Percentiles rank a stretch among this genome's conserved stretches.
These are phyloP conservation scores for Irena cyanogastra DNA, from an alignment of 2,113 vertebrate species.

Conservation along the genomic window DNA sequence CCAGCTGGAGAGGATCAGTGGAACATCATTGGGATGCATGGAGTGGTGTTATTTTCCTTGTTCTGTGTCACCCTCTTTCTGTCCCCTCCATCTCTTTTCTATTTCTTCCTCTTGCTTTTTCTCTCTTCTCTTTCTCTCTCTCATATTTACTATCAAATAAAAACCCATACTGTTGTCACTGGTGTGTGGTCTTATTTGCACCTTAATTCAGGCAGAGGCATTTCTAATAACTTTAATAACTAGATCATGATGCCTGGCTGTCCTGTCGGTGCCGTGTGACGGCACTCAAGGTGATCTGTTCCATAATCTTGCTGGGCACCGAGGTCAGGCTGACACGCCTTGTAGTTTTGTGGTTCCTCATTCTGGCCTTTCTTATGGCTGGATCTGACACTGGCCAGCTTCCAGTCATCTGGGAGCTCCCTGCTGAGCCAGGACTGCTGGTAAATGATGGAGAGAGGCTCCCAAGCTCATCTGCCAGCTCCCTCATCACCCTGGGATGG, in stretches of 20 bases:
- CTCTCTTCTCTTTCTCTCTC: background rate
- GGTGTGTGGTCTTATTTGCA: background rate
- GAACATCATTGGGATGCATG: background rate
- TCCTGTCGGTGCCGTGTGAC: background rate
- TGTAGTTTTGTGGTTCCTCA: background rate
- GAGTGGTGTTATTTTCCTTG: background rate
- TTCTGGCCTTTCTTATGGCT: background rate
- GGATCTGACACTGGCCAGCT: background rate
- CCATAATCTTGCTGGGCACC: background rate
- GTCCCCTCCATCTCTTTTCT: background rate
- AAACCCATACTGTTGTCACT: background rate
- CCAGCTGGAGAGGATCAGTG: background rate
- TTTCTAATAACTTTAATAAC: background rate
- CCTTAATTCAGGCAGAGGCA: background rate
- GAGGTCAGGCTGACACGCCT: background rate
- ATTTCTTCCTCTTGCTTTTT: background rate
- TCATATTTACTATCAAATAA: background rate
- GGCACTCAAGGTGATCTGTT: background rate
- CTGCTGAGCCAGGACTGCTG: background rate
- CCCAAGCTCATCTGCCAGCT: background rate
- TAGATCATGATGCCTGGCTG: background rate
- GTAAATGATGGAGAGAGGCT: background rate
- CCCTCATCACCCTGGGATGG: background rate
- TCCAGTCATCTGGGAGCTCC: background rate
- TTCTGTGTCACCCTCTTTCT: background rate